Evolutionary conservation across 1,140 invertebrate genomes (phyloP).

Genomic region (Bombus balteatus): DNA sequence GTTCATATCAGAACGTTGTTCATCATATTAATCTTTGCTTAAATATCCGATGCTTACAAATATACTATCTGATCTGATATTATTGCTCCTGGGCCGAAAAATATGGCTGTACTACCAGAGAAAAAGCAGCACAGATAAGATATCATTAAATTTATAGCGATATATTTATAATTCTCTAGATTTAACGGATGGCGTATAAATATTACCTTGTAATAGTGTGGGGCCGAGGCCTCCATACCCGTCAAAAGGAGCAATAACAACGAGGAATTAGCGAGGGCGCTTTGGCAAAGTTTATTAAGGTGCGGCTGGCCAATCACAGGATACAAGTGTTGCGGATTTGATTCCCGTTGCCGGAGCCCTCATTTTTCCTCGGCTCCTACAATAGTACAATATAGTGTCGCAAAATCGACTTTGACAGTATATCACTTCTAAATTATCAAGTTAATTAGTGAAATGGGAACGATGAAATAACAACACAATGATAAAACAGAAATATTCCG

Average conservation of each 20-base stretch:
- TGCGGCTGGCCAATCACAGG: neutral
- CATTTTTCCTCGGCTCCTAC: conserved; percentile 2
- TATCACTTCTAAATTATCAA: neutral
- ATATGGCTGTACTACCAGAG: too few species aligned
- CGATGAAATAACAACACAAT: neutral
- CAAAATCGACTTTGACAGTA: neutral
- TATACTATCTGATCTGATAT: neutral
- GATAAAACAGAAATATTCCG: neutral
- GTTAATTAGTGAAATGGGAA: neutral
- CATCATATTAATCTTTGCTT: neutral
- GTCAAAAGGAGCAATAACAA: conserved; percentile 1
- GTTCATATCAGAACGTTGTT: neutral
- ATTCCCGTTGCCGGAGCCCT: conserved; percentile 1
- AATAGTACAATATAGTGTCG: conserved; percentile 2
- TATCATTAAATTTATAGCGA: neutral
- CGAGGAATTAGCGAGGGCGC: conserved; percentile 1
- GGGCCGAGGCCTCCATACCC: neutral
- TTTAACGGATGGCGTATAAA: conserved; percentile 1
- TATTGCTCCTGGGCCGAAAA: neutral
- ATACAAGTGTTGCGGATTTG: neutral
- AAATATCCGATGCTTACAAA: neutral
- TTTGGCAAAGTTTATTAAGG: neutral
- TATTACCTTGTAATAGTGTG: neutral
- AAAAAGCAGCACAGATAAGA: neutral
- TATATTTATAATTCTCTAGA: neutral